Evolutionary conservation across 53 echinoderm and acorn worm species (phyloP), one percentile per base, ranked within the genome.

Genomic region (Luidia sarsii): DNA sequence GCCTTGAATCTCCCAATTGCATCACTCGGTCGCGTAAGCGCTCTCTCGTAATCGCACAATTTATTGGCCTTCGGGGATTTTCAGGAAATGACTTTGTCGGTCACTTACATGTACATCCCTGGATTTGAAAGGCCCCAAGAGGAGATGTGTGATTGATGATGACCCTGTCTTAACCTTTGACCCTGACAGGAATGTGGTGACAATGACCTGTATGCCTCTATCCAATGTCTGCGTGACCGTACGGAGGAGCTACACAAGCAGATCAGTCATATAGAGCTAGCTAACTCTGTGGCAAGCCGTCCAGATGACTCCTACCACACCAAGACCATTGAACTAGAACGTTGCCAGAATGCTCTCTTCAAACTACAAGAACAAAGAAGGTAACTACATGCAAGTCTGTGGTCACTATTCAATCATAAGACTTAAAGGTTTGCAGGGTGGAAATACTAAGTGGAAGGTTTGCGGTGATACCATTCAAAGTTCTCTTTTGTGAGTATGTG

Each of bases 131-230:
- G 11, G 11, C 11, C 18, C 18, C 49, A 48, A 48, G 11, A 14
- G 18, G 11, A 48, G 18, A 48, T 48, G 49, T 48, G 49, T 11
- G 11, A 48, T 14, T 18, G 18, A 48, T 48, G 49, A 14, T 14
- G 49, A n/a, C n/a, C n/a, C n/a, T n/a, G n/a, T n/a, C n/a, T n/a
- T n/a, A 19, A 57, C 27, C 7, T 64, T 64, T 18, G 21, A 79
- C 24, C 6, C 13, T 16, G 19, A n/a, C 77, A 95, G 95, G 95
- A 92, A 38, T 90, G 90, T 57, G 96, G 93, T 28, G 96, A 95
- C 81, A 85, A 85, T 43, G 96, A 88, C 57, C 86, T 95, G 7
- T 95, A 95, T 50, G 96, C 90, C 31, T 95, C 96, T 59, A 95
- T 95, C 48, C 85, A 93, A 60, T 88, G 90, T 57, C 57, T 95